These are phyloP conservation scores for Lagocephalus sceleratus DNA, from an alignment of 2,797 vertebrate genomes.

Conservation along the genomic window DNA sequence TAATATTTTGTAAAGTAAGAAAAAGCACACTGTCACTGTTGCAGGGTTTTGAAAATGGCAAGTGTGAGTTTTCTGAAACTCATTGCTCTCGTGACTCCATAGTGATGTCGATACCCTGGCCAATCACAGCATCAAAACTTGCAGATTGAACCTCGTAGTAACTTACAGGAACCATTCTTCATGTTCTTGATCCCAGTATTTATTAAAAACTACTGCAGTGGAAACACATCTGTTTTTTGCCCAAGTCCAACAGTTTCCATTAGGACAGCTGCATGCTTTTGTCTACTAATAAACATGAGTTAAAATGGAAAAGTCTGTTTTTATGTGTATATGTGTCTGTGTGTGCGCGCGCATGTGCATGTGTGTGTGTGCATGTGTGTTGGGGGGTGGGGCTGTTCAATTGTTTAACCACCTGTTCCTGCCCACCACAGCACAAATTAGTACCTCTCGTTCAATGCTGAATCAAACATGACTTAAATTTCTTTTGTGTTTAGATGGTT, in stretches of 20 bases:
- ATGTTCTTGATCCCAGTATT: too few species aligned
- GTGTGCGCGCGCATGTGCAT: slow-evolving; percentile 16
- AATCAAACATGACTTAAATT: slow-evolving; percentile 72
- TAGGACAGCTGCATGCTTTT: slow-evolving; percentile 6
- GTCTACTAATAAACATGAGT: slow-evolving; percentile 11
- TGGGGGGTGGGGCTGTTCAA: slow-evolving; percentile 57
- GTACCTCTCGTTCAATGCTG: slow-evolving; percentile 69
- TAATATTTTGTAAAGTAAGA: too few species aligned
- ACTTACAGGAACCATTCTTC: too few species aligned
- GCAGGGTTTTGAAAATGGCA: too few species aligned
- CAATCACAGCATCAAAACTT: too few species aligned
- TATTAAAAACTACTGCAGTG: too few species aligned
- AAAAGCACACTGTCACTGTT: too few species aligned
- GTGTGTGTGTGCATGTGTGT: slow-evolving; percentile 14
- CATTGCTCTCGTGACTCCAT: too few species aligned
- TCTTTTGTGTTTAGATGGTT: slow-evolving; percentile 75
- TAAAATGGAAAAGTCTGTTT: slow-evolving; percentile 20
- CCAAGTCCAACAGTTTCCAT: slow-evolving; percentile 19
- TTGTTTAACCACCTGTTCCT: slow-evolving; percentile 81
- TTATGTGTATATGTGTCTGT: slow-evolving; percentile 8
- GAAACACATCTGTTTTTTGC: too few species aligned
- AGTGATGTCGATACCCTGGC: too few species aligned
- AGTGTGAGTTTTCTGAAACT: too few species aligned
- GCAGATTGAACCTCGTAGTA: too few species aligned
- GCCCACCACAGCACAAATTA: slow-evolving; percentile 66